phyloP scores from a whole-genome alignment of 2,797 vertebrate species.

The Acrocephalus scirpaceus region DNA sequence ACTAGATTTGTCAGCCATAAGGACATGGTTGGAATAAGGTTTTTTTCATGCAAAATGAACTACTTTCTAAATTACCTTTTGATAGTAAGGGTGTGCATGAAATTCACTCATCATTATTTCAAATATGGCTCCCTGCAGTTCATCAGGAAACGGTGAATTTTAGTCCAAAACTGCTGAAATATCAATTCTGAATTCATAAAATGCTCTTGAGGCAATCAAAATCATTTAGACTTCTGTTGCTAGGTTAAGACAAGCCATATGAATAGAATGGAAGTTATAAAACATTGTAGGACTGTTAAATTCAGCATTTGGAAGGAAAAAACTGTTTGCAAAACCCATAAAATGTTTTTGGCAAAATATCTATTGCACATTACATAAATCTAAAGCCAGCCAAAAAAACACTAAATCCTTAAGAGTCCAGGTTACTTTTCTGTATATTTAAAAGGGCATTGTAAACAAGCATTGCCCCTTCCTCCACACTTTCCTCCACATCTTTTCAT shows the following conservation, averaged over 20 bases:
- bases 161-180: constrained; percentile 24
- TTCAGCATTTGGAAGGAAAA: constrained; percentile 59
- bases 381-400: constrained; percentile 26
- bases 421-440: constrained; percentile 21
- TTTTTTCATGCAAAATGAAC: constrained; percentile 35
- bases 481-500: not conserved
- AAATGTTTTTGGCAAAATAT: constrained; percentile 68
- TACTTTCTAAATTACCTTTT: constrained; percentile 57
- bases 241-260: constrained; percentile 13
- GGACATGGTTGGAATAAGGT: not conserved
- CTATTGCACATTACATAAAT: constrained; percentile 50
- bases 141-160: constrained; percentile 39
- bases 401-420: not conserved
- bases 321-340: constrained; percentile 59
- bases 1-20: constrained; percentile 12
- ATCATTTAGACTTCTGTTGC: constrained; percentile 57
- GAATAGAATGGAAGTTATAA: constrained; percentile 59
- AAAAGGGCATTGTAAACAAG: constrained; percentile 7
- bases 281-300: constrained; percentile 60
- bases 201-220: constrained; percentile 43
- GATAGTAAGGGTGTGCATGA: constrained; percentile 23
- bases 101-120: constrained; percentile 54
- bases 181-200: constrained; percentile 53
- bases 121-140: constrained; percentile 17
- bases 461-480: not conserved